These are phyloP conservation scores for Sarcophaga carnaria DNA, from an alignment of 2,888 invertebrate species.

Conservation along the genomic window DNA sequence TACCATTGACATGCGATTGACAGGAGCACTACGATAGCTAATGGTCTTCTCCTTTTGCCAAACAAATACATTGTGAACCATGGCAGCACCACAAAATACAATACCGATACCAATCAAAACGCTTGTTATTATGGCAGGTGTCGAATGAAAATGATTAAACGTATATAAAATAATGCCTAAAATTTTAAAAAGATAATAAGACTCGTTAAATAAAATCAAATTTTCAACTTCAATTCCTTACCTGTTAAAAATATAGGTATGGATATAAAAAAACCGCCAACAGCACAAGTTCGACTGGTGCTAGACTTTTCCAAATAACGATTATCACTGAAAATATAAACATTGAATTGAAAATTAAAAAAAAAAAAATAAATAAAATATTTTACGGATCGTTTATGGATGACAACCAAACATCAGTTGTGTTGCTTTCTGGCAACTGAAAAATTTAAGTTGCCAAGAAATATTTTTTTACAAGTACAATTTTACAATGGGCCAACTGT, in stretches of 20 bases:
- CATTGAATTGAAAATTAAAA: slow-evolving; percentile 23
- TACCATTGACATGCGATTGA: slow-evolving; percentile 73
- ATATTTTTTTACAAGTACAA: too few species aligned
- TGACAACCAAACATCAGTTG: too few species aligned
- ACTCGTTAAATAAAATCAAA: background rate
- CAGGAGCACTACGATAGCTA: slow-evolving; percentile 84
- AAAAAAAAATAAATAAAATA: background rate
- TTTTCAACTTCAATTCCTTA: slow-evolving; percentile 78
- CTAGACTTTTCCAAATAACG: slow-evolving; percentile 96
- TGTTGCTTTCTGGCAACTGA: too few species aligned
- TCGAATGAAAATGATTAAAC: slow-evolving; percentile 95
- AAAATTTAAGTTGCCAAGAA: too few species aligned
- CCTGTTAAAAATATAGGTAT: slow-evolving; percentile 97
- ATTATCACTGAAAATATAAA: slow-evolving; percentile 87
- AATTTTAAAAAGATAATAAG: slow-evolving; percentile 67
- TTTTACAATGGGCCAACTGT: too few species aligned
- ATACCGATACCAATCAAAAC: slow-evolving; percentile 95
- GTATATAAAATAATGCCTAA: slow-evolving; percentile 95
- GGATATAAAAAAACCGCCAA: slow-evolving; percentile 96
- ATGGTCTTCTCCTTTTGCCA: slow-evolving; percentile 96
- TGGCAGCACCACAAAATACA: slow-evolving; percentile 94
- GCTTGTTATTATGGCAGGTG: slow-evolving; percentile 94
- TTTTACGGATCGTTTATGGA: background rate
- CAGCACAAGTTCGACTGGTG: slow-evolving; percentile 93
- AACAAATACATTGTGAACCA: slow-evolving; percentile 96